These are phyloP conservation scores for Bombus breviceps DNA, from an alignment of 1,140 invertebrate genomes.

Conservation along the genomic window DNA sequence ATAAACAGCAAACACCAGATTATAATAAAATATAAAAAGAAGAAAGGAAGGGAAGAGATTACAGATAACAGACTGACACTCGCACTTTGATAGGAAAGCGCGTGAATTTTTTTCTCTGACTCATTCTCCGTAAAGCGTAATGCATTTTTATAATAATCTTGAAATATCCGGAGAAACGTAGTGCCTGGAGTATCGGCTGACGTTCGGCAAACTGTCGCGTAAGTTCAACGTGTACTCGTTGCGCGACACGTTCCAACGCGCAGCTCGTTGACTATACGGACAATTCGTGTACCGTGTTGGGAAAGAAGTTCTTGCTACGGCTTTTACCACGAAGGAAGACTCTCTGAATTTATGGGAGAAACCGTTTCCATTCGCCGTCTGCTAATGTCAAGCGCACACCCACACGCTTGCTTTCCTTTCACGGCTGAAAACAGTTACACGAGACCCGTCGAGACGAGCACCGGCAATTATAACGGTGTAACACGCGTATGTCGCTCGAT, in stretches of 20 bases:
- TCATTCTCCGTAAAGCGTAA: slow-evolving; percentile 7
- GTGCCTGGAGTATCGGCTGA: neutral
- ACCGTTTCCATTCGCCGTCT: neutral
- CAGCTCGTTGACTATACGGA: neutral
- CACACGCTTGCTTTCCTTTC: neutral
- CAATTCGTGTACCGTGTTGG: neutral
- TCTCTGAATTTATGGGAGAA: slow-evolving; percentile 17
- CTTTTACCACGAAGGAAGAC: slow-evolving; percentile 26
- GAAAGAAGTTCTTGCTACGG: slow-evolving; percentile 32
- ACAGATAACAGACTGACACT: neutral
- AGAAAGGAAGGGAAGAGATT: no score
- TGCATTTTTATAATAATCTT: slow-evolving; percentile 48
- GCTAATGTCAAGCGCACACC: slow-evolving; percentile 29
- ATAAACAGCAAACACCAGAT: neutral
- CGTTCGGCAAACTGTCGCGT: slow-evolving; percentile 23
- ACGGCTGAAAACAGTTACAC: slow-evolving; percentile 15
- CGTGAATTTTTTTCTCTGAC: neutral
- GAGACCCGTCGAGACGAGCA: slow-evolving; percentile 2
- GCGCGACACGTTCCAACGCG: neutral
- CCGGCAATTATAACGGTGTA: slow-evolving; percentile 45
- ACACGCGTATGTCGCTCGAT: slow-evolving; percentile 22
- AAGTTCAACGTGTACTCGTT: slow-evolving; percentile 7
- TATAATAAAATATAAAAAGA: neutral
- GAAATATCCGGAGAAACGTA: slow-evolving; percentile 23
- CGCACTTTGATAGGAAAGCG: neutral